Base-by-base conservation (phyloP, 2,888 invertebrate genomes). In the Sceliomorpha sp. region DNA sequence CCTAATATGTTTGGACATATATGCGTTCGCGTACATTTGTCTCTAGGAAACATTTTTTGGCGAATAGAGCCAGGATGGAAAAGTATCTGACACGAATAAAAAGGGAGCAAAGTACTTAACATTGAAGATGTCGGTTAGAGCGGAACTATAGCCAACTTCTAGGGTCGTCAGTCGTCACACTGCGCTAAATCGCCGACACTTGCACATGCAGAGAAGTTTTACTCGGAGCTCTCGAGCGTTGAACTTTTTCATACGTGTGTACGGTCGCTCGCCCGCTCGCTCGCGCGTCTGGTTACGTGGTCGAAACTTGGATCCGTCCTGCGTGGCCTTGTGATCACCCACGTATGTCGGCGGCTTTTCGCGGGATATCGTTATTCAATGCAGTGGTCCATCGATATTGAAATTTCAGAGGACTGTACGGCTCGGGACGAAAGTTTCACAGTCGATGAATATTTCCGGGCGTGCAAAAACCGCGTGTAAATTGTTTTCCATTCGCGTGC, bases 151-250 rank as follows among this genome's bases (percentile, higher is more conserved):
- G 66, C 53, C 37, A 67, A 67, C 59, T 67, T 60, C 53, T 60
- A 55, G 67, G 67, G 67, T 67, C 59, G 67, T 60, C 67, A 55
- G 67, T 67, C 67, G 67, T 67, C 60, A 67, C 67, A 67, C 48
- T 67, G 67, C 60, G 67, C 67, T 67, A 67, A 55, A 67, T 67
- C 60, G 67, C 60, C 59, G 53, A 55, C 59, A 60, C 67, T 56
- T 45, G 60, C 55, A 68, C 60, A 64, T 39, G 62, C 50, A 50
- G 55, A 48, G 45, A 55, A 60, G 55, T 60, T 68, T 68, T 50
- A 53, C 67, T 59, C 34, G 56, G 59, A 29, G 55, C 55, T 50
- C 32, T 60, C 67, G 67, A 68, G 60, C 68, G 60, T 68, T 68
- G 60, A 68, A 68, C 68, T 68, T 68, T 48, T 39, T 36, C 37